Conservation (phyloP, 2,113 vertebrate genomes). For the Sialia sialis region DNA sequence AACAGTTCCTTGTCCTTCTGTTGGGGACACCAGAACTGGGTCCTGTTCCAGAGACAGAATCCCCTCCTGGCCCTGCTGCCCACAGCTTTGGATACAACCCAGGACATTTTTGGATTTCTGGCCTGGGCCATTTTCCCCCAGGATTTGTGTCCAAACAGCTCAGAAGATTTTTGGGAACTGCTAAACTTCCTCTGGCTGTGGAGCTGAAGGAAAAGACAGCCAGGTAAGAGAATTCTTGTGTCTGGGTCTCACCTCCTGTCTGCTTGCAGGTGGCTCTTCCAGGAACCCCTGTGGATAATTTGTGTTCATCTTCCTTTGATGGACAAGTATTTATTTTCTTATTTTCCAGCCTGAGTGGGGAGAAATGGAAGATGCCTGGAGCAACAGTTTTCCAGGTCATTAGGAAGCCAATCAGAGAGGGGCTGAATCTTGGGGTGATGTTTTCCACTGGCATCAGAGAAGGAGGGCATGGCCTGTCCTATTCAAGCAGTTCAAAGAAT, state of each 20-base stretch:
- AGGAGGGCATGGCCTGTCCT: background rate
- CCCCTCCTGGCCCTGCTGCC: background rate
- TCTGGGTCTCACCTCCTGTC: background rate
- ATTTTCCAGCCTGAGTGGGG: background rate
- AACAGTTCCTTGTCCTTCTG: background rate
- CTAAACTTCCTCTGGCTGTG: background rate
- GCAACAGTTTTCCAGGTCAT: background rate
- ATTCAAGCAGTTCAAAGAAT: conserved; percentile 4
- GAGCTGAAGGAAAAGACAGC: background rate
- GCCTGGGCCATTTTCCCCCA: background rate
- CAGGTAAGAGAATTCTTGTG: background rate
- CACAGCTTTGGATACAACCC: background rate
- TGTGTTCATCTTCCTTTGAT: background rate
- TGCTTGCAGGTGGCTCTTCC: background rate
- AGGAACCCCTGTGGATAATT: background rate
- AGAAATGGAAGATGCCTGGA: background rate
- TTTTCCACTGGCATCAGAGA: background rate
- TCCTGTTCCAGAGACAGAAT: background rate
- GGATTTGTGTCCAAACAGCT: background rate
- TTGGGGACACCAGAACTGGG: background rate
- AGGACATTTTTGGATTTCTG: background rate
- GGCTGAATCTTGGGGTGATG: background rate
- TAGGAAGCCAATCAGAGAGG: background rate
- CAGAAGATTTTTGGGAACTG: background rate
- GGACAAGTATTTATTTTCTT: background rate